Evolutionary conservation across 2,797 vertebrate genomes (phyloP).

Genomic region (Synanceia verrucosa): DNA sequence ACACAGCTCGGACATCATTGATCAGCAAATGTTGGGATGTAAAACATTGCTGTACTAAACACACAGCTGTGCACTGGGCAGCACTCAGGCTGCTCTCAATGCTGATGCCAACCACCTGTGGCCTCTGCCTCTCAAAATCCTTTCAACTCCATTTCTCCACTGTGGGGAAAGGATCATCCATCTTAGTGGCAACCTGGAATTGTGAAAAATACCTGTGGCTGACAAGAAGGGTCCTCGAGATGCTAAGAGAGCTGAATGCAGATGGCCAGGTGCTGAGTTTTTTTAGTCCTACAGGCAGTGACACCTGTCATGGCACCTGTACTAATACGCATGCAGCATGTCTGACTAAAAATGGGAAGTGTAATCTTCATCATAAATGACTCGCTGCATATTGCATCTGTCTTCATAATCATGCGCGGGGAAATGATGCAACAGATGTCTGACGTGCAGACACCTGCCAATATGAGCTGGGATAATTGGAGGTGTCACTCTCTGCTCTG

Average conservation of each 20-base stretch:
- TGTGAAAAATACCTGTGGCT: slow-evolving; percentile 70
- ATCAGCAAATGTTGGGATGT: slow-evolving; percentile 26
- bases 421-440: slow-evolving; percentile 41
- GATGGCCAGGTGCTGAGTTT: slow-evolving; percentile 41
- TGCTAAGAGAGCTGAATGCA: slow-evolving; percentile 42
- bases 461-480: slow-evolving; percentile 31
- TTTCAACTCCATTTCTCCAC: slow-evolving; percentile 59
- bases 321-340: slow-evolving; percentile 27
- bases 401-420: slow-evolving; percentile 20
- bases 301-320: slow-evolving; percentile 50
- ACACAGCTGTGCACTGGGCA: slow-evolving; percentile 38
- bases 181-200: slow-evolving; percentile 74
- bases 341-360: slow-evolving; percentile 39
- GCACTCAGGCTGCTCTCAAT: slow-evolving; percentile 44
- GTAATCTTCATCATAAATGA: slow-evolving; percentile 47
- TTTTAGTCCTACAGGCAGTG: slow-evolving; percentile 22
- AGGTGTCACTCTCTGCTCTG: slow-evolving; percentile 5
- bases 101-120: slow-evolving; percentile 55
- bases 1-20: not conserved
- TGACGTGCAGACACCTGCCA: slow-evolving; percentile 52
- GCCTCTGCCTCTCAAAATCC: slow-evolving; percentile 50
- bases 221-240: slow-evolving; percentile 40
- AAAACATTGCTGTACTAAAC: slow-evolving; percentile 18
- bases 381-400: slow-evolving; percentile 57
- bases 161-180: slow-evolving; percentile 56